Conservation (phyloP, 2,888 invertebrate genomes). For the Fragum whitleyi region DNA sequence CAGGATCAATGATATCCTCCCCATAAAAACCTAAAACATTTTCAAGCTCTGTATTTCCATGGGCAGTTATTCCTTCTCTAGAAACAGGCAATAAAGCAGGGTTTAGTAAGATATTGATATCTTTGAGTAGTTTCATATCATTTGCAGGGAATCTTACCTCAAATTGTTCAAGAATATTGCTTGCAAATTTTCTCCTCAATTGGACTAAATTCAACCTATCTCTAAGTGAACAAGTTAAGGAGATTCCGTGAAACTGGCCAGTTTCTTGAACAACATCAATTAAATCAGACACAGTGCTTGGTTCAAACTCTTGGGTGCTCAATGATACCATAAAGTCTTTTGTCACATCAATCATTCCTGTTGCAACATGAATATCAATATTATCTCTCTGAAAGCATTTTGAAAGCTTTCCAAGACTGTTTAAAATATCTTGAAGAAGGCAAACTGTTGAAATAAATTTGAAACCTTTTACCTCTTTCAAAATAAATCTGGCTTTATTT, state of each 20-base stretch:
- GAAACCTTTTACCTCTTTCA: conserved; percentile 41
- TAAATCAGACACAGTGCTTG: conserved; percentile 18
- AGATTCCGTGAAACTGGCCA: conserved; percentile 15
- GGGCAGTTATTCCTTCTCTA: background rate
- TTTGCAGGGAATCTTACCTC: conserved; percentile 35
- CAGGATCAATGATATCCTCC: conserved; percentile 15
- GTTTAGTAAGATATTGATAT: conserved; percentile 31
- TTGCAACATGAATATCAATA: conserved; percentile 23
- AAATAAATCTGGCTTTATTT: conserved; percentile 36
- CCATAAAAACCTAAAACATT: conserved; percentile 26
- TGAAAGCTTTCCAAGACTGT: conserved; percentile 21
- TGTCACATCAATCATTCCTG: conserved; percentile 28
- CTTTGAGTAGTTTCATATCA: conserved; percentile 34
- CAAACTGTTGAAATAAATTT: conserved; percentile 42
- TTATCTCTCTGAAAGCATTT: conserved; percentile 39
- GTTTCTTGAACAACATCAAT: conserved; percentile 24
- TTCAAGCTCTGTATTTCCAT: conserved; percentile 35
- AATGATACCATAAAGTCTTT: conserved; percentile 16
- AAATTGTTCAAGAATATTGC: conserved; percentile 35
- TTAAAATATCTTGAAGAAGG: conserved; percentile 37
- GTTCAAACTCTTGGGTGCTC: conserved; percentile 5
- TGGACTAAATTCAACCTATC: conserved; percentile 13
- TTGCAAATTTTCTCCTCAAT: conserved; percentile 30
- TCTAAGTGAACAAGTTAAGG: conserved; percentile 16
- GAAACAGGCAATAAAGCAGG: conserved; percentile 32